phyloP scores from a whole-genome alignment of 2,888 invertebrate species.

The Toxonevra muliebris region DNA sequence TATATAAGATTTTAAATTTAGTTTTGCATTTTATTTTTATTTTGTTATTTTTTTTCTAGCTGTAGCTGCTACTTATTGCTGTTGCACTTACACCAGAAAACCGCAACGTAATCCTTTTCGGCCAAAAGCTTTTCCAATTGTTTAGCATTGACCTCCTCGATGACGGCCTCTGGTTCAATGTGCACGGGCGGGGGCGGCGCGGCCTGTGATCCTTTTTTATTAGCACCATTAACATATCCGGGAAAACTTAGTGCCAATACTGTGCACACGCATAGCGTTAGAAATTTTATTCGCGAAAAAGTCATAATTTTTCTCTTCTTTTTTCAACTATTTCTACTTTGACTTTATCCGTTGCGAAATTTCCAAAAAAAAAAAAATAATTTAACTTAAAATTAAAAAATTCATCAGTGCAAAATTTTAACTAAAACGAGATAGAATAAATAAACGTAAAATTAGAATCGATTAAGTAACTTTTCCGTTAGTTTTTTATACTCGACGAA shows the following conservation, averaged over 20 bases:
- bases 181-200: conserved; percentile 52
- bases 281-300: conserved; percentile 65
- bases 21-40: conserved; percentile 23
- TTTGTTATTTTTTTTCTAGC: conserved; percentile 24
- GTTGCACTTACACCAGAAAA: conserved; percentile 92
- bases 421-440: conserved; percentile 34
- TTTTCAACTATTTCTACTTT: conserved; percentile 14
- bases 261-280: conserved; percentile 63
- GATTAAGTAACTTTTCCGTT: conserved; percentile 33
- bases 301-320: conserved; percentile 52
- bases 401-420: conserved; percentile 37
- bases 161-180: conserved; percentile 74
- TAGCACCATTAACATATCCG: conserved; percentile 64
- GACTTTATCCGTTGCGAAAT: conserved; percentile 25
- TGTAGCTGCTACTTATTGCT: conserved; percentile 1
- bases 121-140: conserved; percentile 88
- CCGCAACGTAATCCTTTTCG: conserved; percentile 93
- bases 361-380: conserved; percentile 7
- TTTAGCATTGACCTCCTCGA: conserved; percentile 93
- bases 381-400: conserved; percentile 38
- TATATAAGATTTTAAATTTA: background rate
- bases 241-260: conserved; percentile 64
- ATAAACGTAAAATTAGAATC: conserved; percentile 32
- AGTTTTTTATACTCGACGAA: background rate
- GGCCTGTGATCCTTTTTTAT: conserved; percentile 57